Conservation (phyloP, 2,113 vertebrate species). For the Bungarus multicinctus region DNA sequence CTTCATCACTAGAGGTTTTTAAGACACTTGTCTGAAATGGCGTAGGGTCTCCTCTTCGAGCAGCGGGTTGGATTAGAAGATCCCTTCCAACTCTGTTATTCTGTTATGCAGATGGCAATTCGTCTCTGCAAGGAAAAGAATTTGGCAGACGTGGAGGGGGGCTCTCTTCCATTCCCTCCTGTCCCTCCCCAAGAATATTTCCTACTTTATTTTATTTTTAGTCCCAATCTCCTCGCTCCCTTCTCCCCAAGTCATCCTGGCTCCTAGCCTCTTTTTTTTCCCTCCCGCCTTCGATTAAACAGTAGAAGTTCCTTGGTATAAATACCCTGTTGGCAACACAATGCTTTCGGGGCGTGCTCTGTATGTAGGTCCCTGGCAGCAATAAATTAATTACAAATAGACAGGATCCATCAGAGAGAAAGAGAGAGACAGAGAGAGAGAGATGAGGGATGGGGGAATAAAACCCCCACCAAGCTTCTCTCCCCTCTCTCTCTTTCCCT, state of each 20-base stretch:
- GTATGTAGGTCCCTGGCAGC: slow-evolving; percentile 65
- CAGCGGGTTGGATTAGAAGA: background rate
- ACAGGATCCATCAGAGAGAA: slow-evolving; percentile 65
- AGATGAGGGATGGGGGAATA: too few species aligned
- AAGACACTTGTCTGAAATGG: background rate
- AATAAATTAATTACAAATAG: slow-evolving; percentile 84
- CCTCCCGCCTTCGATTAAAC: slow-evolving; percentile 53
- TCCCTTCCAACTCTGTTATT: background rate
- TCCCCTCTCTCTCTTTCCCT: slow-evolving; percentile 34
- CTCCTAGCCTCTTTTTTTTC: slow-evolving; percentile 22
- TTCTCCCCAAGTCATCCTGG: background rate
- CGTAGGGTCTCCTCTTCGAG: background rate
- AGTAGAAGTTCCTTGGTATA: slow-evolving; percentile 58
- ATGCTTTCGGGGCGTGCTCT: slow-evolving; percentile 51
- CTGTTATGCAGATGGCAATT: background rate
- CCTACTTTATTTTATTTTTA: background rate
- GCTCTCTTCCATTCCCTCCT: slow-evolving; percentile 34
- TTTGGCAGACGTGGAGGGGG: background rate
- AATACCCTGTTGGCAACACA: slow-evolving; percentile 30
- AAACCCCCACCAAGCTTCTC: slow-evolving; percentile 48
- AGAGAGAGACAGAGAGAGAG: background rate
- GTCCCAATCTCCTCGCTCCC: background rate
- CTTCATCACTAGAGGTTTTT: background rate
- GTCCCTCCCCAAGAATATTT: slow-evolving; percentile 23
- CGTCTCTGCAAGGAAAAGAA: slow-evolving; percentile 10